phyloP scores from a whole-genome alignment of 2,113 vertebrate genomes.

The Notarius lentiginosus region DNA sequence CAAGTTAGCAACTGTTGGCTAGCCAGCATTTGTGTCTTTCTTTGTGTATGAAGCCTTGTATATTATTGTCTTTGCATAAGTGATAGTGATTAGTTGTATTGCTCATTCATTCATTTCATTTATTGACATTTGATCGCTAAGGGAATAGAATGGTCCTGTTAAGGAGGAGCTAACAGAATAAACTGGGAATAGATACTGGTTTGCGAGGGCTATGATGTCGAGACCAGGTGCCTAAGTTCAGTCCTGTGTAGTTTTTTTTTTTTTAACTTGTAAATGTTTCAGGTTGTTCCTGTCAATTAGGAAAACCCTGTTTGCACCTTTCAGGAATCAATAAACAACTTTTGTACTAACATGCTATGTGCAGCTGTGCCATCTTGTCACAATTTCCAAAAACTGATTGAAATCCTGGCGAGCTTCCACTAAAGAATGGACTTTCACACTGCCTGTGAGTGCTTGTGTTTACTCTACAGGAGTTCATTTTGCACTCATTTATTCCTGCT shows the following conservation, averaged over 20 bases:
- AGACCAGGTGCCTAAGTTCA: no score
- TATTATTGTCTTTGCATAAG: background rate
- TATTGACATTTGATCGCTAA: no score
- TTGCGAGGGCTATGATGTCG: no score
- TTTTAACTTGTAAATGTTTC: background rate
- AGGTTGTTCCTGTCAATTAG: background rate
- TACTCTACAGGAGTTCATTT: background rate
- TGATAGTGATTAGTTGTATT: background rate
- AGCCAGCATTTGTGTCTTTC: background rate
- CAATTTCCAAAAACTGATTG: background rate
- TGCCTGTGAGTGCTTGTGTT: background rate
- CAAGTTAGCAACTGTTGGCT: background rate
- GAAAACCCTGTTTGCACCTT: background rate
- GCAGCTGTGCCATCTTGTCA: background rate
- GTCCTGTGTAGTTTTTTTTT: no score
- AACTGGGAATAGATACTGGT: no score
- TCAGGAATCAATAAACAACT: background rate
- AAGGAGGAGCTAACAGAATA: no score
- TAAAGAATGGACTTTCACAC: background rate
- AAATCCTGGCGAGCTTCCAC: background rate
- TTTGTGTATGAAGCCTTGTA: background rate
- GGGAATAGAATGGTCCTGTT: no score
- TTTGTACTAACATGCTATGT: background rate
- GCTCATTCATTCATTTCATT: background rate
- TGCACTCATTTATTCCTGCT: background rate